A percentile compares a stretch with the other conserved stretches of the same genome.
These are phyloP conservation scores for Maccullochella peelii DNA, from an alignment of 2,113 vertebrate genomes.

Conservation along the genomic window DNA sequence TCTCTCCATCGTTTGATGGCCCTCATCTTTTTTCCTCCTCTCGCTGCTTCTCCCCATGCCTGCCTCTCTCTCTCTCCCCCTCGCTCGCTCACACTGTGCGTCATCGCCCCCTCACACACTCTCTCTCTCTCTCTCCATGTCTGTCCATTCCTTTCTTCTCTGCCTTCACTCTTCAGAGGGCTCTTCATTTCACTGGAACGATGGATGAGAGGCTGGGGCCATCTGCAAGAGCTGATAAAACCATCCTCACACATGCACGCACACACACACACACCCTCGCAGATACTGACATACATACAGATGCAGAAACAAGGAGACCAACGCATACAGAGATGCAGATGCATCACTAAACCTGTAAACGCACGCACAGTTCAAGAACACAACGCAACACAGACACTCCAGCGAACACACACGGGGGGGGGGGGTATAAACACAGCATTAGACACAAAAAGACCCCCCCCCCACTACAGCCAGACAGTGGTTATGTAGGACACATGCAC, in stretches of 20 bases:
- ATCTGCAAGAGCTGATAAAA: constrained; percentile 80
- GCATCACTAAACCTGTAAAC: constrained; percentile 53
- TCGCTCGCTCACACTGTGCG: neutral
- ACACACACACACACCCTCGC: neutral
- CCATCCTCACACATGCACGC: constrained; percentile 30
- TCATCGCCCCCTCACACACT: constrained; percentile 45
- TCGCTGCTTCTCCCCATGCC: neutral
- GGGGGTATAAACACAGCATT: constrained; percentile 13
- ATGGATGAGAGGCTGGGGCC: constrained; percentile 74
- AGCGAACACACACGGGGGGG: neutral
- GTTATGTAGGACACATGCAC: constrained; percentile 42
- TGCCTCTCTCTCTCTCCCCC: neutral
- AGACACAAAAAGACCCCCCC: neutral
- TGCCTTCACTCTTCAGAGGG: constrained; percentile 72
- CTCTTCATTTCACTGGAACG: constrained; percentile 77
- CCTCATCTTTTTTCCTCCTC: constrained; percentile 19
- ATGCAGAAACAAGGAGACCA: constrained; percentile 52
- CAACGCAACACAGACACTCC: neutral
- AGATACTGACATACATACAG: constrained; percentile 41
- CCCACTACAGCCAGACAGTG: neutral
- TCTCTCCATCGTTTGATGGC: constrained; percentile 52
- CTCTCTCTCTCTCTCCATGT: constrained; percentile 13
- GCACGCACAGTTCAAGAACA: neutral
- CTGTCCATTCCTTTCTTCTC: constrained; percentile 67
- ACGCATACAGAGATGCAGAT: constrained; percentile 51